A percentile compares a stretch with the other conserved stretches of the same genome.
Conservation (phyloP, 1,140 invertebrate genomes). For the Stenopsyche tienmushanensis region DNA sequence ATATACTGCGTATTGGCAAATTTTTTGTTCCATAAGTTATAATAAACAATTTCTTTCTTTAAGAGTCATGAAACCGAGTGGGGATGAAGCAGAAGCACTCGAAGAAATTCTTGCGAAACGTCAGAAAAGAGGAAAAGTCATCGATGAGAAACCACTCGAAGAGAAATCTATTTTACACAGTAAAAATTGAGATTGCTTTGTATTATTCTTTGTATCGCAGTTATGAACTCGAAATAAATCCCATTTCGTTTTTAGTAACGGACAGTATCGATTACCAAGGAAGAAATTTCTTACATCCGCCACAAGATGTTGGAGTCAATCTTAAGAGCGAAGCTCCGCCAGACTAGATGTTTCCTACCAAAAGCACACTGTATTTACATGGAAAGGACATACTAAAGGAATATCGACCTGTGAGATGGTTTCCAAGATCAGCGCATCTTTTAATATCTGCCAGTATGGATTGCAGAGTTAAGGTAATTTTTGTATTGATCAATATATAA, state of each 20-base stretch:
- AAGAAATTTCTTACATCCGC: slow-evolving; percentile 89
- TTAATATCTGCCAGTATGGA: slow-evolving; percentile 97
- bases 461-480: slow-evolving; percentile 82
- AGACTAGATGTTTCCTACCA: slow-evolving; percentile 94
- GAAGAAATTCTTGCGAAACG: slow-evolving; percentile 94
- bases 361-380: slow-evolving; percentile 96
- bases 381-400: slow-evolving; percentile 97
- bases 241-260: slow-evolving; percentile 70
- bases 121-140: slow-evolving; percentile 77
- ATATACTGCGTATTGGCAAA: too few relatives aligned
- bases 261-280: slow-evolving; percentile 96
- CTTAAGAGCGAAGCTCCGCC: slow-evolving; percentile 89
- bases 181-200: slow-evolving; percentile 56
- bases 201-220: neutral
- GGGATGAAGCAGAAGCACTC: slow-evolving; percentile 89
- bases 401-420: slow-evolving; percentile 94
- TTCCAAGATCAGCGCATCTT: slow-evolving; percentile 92
- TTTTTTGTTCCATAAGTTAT: too few relatives aligned
- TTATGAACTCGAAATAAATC: neutral
- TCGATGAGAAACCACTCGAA: slow-evolving; percentile 89
- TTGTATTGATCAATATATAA: too few relatives aligned
- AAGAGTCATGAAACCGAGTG: slow-evolving; percentile 80
- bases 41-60: slow-evolving; percentile 5
- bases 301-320: slow-evolving; percentile 95
- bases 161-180: slow-evolving; percentile 95